Percentiles rank a stretch among this genome's conserved stretches.
These are phyloP conservation scores for Keiferia lycopersicella DNA, from an alignment of 2,888 invertebrate genomes.

Conservation along the genomic window DNA sequence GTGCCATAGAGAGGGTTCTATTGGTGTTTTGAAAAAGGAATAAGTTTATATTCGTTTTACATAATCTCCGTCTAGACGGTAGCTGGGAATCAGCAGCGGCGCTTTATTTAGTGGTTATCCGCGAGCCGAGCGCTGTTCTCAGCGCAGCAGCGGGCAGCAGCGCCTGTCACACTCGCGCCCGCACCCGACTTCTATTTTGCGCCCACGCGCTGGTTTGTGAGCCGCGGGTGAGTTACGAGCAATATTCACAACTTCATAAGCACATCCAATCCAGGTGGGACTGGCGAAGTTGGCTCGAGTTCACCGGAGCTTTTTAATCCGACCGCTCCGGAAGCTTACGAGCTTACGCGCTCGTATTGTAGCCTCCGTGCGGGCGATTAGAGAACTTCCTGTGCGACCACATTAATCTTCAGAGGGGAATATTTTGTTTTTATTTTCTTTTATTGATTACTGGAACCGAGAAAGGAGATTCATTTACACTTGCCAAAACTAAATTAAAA, in stretches of 20 bases:
- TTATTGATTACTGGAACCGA: constrained; percentile 1
- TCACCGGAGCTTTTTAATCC: constrained; percentile 44
- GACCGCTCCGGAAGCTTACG: constrained; percentile 37
- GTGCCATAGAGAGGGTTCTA: constrained; percentile 37
- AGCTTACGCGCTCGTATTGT: constrained; percentile 21
- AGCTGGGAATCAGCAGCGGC: constrained; percentile 57
- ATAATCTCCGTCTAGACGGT: constrained; percentile 79
- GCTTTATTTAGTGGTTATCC: constrained; percentile 49
- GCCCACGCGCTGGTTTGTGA: constrained; percentile 57
- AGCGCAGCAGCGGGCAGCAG: too few relatives aligned
- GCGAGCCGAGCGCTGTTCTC: background rate
- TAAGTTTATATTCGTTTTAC: constrained; percentile 67
- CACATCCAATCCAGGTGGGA: constrained; percentile 51
- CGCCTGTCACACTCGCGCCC: constrained; percentile 28
- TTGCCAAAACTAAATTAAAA: constrained; percentile 15
- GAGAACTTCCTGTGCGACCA: constrained; percentile 1
- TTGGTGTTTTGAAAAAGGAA: constrained; percentile 51
- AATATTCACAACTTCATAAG: constrained; percentile 56
- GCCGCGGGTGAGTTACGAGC: constrained; percentile 55
- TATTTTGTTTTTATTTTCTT: background rate
- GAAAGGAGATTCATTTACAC: constrained; percentile 1
- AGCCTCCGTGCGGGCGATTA: constrained; percentile 8
- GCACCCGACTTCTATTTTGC: constrained; percentile 47
- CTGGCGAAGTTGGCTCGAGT: constrained; percentile 43
- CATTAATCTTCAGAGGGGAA: constrained; percentile 5